A percentile compares a stretch with the other conserved stretches of the same genome.
Conservation (phyloP, 2,113 vertebrate species). For the Rhegmatorhina hoffmannsi region DNA sequence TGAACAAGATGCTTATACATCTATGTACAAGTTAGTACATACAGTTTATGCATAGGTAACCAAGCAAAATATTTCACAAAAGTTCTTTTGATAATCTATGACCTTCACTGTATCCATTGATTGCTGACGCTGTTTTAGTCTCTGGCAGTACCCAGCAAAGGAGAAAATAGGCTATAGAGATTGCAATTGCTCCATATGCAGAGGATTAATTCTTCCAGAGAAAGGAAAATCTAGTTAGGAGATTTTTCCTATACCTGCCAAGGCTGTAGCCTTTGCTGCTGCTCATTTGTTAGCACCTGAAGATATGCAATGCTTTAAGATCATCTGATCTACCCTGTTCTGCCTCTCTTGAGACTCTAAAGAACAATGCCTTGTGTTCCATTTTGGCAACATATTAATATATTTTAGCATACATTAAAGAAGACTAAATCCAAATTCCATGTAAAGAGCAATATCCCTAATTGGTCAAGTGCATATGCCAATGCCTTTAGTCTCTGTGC, state of each 20-base stretch:
- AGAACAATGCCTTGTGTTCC: background rate
- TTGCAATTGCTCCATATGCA: background rate
- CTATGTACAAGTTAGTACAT: background rate
- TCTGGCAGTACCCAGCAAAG: background rate
- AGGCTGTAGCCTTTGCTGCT: background rate
- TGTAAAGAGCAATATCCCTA: background rate
- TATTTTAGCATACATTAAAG: background rate
- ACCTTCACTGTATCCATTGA: background rate
- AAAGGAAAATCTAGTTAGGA: background rate
- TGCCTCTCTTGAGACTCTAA: background rate
- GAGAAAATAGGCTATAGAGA: background rate
- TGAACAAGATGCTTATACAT: background rate
- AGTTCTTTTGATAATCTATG: background rate
- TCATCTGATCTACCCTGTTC: background rate
- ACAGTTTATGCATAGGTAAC: background rate
- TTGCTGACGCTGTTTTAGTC: background rate
- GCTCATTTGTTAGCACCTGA: background rate
- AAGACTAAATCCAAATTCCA: background rate
- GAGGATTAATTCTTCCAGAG: background rate
- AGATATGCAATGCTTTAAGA: background rate
- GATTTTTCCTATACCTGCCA: background rate
- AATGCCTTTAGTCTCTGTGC: background rate
- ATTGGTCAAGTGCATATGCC: background rate
- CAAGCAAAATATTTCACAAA: background rate
- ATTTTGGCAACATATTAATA: background rate